Evolutionary conservation across 2,113 vertebrate species (phyloP), one percentile per base, ranked within the genome.

Genomic region (Mesocricetus auratus): DNA sequence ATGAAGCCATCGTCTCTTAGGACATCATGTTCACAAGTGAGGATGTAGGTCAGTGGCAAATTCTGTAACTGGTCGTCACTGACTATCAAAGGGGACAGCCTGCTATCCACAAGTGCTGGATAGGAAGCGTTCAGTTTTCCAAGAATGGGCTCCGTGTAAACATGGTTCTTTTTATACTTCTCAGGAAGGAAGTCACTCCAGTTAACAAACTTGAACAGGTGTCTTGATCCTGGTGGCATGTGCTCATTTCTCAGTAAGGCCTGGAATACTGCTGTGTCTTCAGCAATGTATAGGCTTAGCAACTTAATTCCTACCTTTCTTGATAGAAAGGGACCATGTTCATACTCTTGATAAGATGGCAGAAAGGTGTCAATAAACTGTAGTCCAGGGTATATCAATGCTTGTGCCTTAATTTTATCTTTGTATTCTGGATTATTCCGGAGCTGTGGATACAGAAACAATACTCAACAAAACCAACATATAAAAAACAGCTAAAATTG

Each of bases 1-100:
- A 99, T 99, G 45, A 98, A 50, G 0, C 99, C 99, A 0, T 99
- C 99, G 22, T 99, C 99, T 36, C 99, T 98, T 33, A 99, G 96
- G 5, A 99, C 98, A 0, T 99, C 99, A 50, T 99, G 98, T 97
- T 99, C 96, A 39, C 99, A 99, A 2, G 99, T 99, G 31, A 99
- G 83, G 3, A 99, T 4, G 50, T 98, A 99, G 33, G 99, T 97
- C 39, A 75, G 98, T 36, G 99, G 99, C 86, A 75, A 42, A 45
- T 11, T 45, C 73, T 42, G 39, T 4, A 99, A 97, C 53, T 85
- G 96, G 0, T 97, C 24, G 1, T 99, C 98, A 0, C 97, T 66
- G 42, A 79, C 99, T 96, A 99, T 97, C 94, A 99, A 97, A 0
- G 99, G 99, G 0, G 98, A 98, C 0, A 98, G 98, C 4, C 99